Percentiles rank a stretch among this genome's conserved stretches.
These are phyloP conservation scores for Pandemis heparana DNA, from an alignment of 2,888 invertebrate species.

Conservation along the genomic window DNA sequence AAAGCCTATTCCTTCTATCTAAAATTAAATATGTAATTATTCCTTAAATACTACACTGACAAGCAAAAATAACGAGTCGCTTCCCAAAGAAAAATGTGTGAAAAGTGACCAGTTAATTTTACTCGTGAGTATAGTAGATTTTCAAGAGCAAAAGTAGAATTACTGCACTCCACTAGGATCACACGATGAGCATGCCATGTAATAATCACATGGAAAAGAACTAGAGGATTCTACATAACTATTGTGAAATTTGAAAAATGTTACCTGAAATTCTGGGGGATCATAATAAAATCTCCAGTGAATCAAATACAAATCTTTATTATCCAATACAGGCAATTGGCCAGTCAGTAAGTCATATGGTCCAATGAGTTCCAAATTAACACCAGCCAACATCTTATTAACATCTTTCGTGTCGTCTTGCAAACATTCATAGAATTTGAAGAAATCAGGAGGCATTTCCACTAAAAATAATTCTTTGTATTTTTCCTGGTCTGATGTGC, in stretches of 20 bases:
- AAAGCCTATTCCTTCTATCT: too few species aligned
- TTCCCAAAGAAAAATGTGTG: too few species aligned
- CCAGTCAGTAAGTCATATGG: constrained; percentile 93
- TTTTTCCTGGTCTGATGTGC: constrained; percentile 80
- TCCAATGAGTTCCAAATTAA: constrained; percentile 92
- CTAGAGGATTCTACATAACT: too few species aligned
- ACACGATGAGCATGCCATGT: too few species aligned
- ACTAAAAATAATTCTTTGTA: constrained; percentile 92
- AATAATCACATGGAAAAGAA: too few species aligned
- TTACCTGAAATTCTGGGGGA: constrained; percentile 96
- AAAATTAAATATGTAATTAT: too few species aligned
- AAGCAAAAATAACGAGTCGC: too few species aligned
- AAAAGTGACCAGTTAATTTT: too few species aligned
- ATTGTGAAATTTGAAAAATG: background rate
- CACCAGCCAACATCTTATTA: constrained; percentile 86
- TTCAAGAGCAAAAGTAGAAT: too few species aligned
- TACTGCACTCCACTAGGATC: too few species aligned
- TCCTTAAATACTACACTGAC: too few species aligned
- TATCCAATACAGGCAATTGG: constrained; percentile 83
- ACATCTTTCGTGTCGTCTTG: constrained; percentile 81
- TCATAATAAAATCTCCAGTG: constrained; percentile 98
- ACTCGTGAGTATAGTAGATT: too few species aligned
- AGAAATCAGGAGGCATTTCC: constrained; percentile 96
- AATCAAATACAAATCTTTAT: constrained; percentile 88
- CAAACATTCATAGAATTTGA: constrained; percentile 92